phyloP scores from a whole-genome alignment of 2,797 vertebrate species.

The Lerista edwardsae region DNA sequence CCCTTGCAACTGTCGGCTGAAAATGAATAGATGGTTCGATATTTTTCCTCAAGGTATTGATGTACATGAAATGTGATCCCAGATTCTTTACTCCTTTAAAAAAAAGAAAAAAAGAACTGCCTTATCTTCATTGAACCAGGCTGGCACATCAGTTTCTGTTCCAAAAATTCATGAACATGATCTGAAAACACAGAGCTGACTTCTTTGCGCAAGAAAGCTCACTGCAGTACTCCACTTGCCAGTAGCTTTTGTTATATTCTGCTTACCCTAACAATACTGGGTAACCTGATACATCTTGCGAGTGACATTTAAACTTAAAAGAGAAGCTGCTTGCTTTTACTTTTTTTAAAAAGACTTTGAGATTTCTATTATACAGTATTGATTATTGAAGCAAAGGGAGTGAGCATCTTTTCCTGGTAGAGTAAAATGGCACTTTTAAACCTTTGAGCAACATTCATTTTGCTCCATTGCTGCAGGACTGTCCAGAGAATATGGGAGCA shows the following conservation, averaged over 20 bases:
- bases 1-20: conserved; percentile 9
- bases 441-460: background rate
- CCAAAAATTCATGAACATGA: conserved; percentile 62
- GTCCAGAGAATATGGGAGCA: no score
- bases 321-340: conserved; percentile 51
- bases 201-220: conserved; percentile 57
- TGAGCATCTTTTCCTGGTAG: background rate
- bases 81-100: conserved; percentile 63
- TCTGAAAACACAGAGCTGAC: conserved; percentile 59
- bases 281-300: conserved; percentile 63
- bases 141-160: conserved; percentile 38
- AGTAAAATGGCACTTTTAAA: background rate
- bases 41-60: conserved; percentile 52
- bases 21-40: conserved; percentile 39
- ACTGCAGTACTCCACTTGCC: conserved; percentile 56
- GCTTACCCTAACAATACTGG: conserved; percentile 53
- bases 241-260: conserved; percentile 56
- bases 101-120: conserved; percentile 56
- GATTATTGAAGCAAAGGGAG: conserved; percentile 26
- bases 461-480: background rate
- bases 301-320: conserved; percentile 67
- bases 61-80: conserved; percentile 52
- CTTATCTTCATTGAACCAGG: conserved; percentile 45
- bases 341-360: conserved; percentile 53
- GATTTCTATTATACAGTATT: conserved; percentile 56